Percentiles rank a stretch among this genome's conserved stretches.
These are phyloP conservation scores for Xanthorhoe spadicearia DNA, from an alignment of 2,888 invertebrate species.

Conservation along the genomic window DNA sequence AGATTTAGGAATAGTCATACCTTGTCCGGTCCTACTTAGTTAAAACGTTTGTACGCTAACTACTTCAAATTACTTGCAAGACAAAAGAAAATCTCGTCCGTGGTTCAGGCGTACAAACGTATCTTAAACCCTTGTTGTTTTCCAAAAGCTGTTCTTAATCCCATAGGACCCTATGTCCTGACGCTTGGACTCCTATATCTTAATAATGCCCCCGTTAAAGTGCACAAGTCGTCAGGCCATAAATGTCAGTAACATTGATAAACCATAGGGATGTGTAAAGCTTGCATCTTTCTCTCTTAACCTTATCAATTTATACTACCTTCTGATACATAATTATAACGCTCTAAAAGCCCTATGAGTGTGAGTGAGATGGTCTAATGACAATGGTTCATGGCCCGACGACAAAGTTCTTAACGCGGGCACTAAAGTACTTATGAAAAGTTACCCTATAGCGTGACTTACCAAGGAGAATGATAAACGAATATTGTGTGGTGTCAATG, in stretches of 20 bases:
- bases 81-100: not conserved
- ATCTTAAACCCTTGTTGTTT: slow-evolving; percentile 42
- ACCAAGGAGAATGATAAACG: slow-evolving; percentile 19
- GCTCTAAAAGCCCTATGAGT: too few relatives aligned
- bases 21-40: slow-evolving; percentile 45
- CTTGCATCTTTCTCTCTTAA: too few relatives aligned
- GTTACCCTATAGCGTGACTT: slow-evolving; percentile 75
- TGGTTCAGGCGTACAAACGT: slow-evolving; percentile 54
- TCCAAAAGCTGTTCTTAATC: slow-evolving; percentile 53
- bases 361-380: too few relatives aligned
- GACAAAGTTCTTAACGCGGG: too few relatives aligned
- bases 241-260: too few relatives aligned
- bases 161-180: slow-evolving; percentile 45
- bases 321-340: too few relatives aligned
- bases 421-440: slow-evolving; percentile 46
- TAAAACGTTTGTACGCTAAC: slow-evolving; percentile 57
- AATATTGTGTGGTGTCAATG: slow-evolving; percentile 55
- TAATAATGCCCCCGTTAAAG: not conserved
- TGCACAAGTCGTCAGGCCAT: too few relatives aligned
- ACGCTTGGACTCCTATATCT: slow-evolving; percentile 45
- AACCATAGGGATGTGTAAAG: too few relatives aligned
- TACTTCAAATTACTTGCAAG: slow-evolving; percentile 1
- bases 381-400: too few relatives aligned
- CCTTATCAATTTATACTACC: too few relatives aligned
- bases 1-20: slow-evolving; percentile 73